A percentile compares a stretch with the other conserved stretches of the same genome.
These are phyloP conservation scores for Ooceraea biroi DNA, from an alignment of 1,140 invertebrate species.

Conservation along the genomic window DNA sequence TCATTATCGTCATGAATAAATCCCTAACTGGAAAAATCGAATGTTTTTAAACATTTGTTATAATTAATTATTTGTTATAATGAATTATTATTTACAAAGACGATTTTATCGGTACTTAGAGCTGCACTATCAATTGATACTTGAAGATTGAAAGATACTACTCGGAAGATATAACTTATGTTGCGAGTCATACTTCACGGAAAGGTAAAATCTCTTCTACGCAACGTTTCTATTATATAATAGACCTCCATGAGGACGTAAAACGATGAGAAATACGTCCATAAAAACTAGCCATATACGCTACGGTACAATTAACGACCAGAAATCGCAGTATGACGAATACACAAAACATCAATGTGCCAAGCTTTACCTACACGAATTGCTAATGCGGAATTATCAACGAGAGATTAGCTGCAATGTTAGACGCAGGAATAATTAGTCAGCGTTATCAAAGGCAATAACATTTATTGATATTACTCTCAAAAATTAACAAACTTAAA, in stretches of 20 bases:
- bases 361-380: not conserved
- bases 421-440: constrained; percentile 12
- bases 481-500: constrained; percentile 23
- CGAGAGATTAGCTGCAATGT: not conserved
- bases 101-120: too few species aligned
- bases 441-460: not conserved
- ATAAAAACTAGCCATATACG: too few species aligned
- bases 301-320: not conserved
- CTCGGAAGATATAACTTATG: not conserved
- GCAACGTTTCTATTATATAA: constrained; percentile 37
- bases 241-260: not conserved
- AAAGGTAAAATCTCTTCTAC: not conserved
- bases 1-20: too few species aligned
- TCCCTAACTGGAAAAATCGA: too few species aligned
- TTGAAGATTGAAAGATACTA: not conserved
- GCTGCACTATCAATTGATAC: not conserved
- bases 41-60: too few species aligned
- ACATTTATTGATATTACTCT: not conserved
- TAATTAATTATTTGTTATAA: too few species aligned
- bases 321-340: not conserved
- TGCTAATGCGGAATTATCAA: constrained; percentile 7
- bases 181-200: not conserved
- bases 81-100: not conserved
- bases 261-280: not conserved
- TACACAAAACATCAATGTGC: not conserved